Evolutionary conservation across 1,140 invertebrate species (phyloP), one percentile per base, ranked within the genome.

Genomic region (Camponotus pennsylvanicus): DNA sequence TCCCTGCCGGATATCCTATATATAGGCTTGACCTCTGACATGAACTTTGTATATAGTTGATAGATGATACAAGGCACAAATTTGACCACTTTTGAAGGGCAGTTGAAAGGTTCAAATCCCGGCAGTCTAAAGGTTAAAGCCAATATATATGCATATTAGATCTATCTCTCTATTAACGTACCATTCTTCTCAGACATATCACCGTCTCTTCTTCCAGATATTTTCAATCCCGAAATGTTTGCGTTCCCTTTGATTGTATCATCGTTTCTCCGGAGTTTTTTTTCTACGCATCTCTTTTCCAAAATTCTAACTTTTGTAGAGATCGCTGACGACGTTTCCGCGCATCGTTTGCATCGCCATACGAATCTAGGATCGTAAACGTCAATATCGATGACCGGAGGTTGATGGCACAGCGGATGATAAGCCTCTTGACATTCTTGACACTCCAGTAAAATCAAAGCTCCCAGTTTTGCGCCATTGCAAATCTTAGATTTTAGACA

Each of bases 361-460:
- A 91, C 85, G 15, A 93, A 86, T 82, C 92, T 85, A 0, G 90
- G 89, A 64, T 92, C 89, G 49, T 93, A 90, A 49, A 92, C 77
- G 13, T 90, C 89, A 27, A 92, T 70, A 18, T 93, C 92, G 32
- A 92, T 70, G 32, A 93, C 76, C 4, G 91, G 89, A 2, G 92
- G 92, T 34, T 93, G 91, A 85, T 93, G 92, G 59, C 92, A 93
- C 3, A 92, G 61, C 0, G 89, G 92, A 80, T 93, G 92, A 71
- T 92, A 93, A 71, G 87, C 55, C 13, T 93, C 91, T 55, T 90
- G 87, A 82, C 92, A 93, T 18, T 92, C 90, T 66, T 92, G 89
- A 63, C 90, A 94, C 85, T 93, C 92, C 57, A 92, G 66, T 3
- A 93, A 73, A 67, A 93, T 93, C 78, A 93, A 42, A 21, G 90